Base-by-base conservation (phyloP, 2,113 vertebrate species). In the Erythrolamprus reginae region DNA sequence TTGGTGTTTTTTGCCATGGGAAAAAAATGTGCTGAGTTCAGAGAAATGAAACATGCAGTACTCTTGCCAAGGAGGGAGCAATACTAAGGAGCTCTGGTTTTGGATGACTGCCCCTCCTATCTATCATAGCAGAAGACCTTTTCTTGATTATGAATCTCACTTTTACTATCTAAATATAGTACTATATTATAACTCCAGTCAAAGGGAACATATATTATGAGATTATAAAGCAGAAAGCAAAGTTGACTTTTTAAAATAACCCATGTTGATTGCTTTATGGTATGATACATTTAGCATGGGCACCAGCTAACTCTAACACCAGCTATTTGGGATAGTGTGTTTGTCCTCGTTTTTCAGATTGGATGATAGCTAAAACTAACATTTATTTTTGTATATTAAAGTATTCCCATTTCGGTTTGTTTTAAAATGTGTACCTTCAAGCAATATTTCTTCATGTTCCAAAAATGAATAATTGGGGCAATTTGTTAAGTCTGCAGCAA, bases 221-320 rank as follows among this genome's bases (percentile, higher is more conserved):
- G 0, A 33, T 94, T 95, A 65, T 93, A 10, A 85, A 82, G 33
- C 92, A 90, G 90, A 92, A 95, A 96, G 55, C 51, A 52, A 89
- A 92, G 82, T 86, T 94, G 92, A 93, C 89, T 56, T 87, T 89
- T 0, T 10, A 89, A 92, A 89, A 84, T 93, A 94, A 94, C 91
- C 89, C 87, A 51, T 65, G 92, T 85, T 95, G 93, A 94, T 94
- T 89, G 91, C 83, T 90, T 94, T 93, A 94, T 95, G 88, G 61
- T 86, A 84, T 61, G 10, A 91, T 84, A 56, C 90, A 90, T 88
- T 70, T 89, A 84, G 85, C 92, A 92, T 90, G 84, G 91, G 55
- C 53, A 50, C 48, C 48, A 50, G 48, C 48, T 50, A 50, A 50
- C 48, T 82, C 70, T 83, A 55, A 7, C 70, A 65, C 65, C 55